A percentile compares a stretch with the other conserved stretches of the same genome.
Conservation (phyloP, 2,113 vertebrate species). For the Daubentonia madagascariensis region DNA sequence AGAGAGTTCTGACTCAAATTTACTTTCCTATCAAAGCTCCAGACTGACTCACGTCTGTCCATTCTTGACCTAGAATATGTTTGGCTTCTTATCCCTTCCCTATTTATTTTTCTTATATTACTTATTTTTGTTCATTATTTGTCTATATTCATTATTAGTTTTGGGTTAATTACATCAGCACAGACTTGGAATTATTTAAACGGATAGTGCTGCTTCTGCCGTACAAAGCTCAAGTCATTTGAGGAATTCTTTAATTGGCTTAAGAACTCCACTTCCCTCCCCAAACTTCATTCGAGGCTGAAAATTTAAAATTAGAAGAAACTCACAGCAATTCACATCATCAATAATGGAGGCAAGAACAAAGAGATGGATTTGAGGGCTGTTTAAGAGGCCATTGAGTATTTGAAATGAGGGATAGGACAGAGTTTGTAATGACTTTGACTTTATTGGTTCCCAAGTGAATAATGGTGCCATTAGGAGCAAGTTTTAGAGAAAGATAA, state of each 20-base stretch:
- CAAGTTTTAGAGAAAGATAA: not conserved
- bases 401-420: not conserved
- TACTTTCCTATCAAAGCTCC: not conserved
- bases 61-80: not conserved
- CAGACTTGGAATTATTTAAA: not conserved
- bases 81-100: not conserved
- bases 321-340: not conserved
- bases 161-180: not conserved
- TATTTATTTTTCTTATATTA: not conserved
- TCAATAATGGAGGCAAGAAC: not conserved
- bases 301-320: constrained; percentile 18
- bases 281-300: not conserved
- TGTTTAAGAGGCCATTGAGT: not conserved
- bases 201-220: not conserved
- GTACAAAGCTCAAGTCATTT: not conserved
- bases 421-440: not conserved
- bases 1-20: not conserved
- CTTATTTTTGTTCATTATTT: not conserved
- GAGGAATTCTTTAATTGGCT: not conserved
- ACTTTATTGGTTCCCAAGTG: not conserved
- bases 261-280: not conserved
- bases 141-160: not conserved
- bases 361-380: not conserved
- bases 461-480: not conserved
- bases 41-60: not conserved